Conservation (phyloP, 2,113 vertebrate species). For the Pteruthius melanotis region DNA sequence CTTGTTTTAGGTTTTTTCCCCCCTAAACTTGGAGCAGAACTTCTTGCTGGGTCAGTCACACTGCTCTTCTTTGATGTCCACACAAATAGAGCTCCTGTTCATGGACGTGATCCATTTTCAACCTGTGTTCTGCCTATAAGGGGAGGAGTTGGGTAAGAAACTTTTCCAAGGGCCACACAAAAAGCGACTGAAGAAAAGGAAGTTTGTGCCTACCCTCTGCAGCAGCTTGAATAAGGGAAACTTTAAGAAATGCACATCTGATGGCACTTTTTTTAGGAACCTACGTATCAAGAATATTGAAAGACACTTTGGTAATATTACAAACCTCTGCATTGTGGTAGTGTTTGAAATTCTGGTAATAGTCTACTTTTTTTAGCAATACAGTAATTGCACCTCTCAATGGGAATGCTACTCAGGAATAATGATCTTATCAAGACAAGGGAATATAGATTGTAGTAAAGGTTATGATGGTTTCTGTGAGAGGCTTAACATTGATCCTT, state of each 20-base stretch:
- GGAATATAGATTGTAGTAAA: conserved; percentile 34
- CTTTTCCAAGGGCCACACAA: neutral
- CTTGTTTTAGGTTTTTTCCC: neutral
- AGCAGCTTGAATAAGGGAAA: neutral
- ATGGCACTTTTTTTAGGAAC: neutral
- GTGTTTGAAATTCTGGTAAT: conserved; percentile 18
- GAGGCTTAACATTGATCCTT: conserved; percentile 34
- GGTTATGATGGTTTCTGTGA: conserved; percentile 24
- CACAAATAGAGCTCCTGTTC: neutral
- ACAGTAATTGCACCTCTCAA: conserved; percentile 26
- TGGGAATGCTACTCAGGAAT: neutral
- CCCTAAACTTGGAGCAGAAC: neutral
- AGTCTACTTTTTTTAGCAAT: conserved; percentile 3
- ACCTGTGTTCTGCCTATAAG: neutral
- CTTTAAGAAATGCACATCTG: neutral
- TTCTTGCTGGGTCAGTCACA: neutral
- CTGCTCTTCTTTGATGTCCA: neutral
- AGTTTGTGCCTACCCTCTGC: neutral
- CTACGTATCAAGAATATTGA: neutral
- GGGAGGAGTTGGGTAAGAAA: neutral
- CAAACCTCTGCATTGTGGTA: neutral
- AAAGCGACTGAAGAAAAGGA: neutral
- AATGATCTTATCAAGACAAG: conserved; percentile 6
- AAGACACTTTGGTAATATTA: neutral
- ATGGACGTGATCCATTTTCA: neutral